Percentiles rank a stretch among this genome's conserved stretches.
phyloP scores from a whole-genome alignment of 2,888 invertebrate species.

The Danaus chrysippus region DNA sequence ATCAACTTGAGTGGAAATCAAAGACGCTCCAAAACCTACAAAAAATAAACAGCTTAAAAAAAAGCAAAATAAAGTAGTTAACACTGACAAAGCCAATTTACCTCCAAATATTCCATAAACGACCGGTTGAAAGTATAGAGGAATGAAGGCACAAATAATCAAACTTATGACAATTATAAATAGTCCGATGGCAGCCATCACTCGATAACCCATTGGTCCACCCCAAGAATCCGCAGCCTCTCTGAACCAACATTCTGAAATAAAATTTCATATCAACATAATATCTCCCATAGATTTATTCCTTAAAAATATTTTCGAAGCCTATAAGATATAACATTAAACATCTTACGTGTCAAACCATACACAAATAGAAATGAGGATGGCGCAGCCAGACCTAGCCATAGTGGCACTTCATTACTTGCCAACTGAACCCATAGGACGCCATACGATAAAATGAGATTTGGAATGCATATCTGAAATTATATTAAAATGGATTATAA shows the following conservation, averaged over 20 bases:
- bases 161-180: conserved; percentile 51
- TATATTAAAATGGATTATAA: background rate
- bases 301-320: background rate
- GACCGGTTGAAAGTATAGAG: conserved; percentile 51
- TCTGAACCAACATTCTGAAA: conserved; percentile 73
- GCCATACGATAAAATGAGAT: conserved; percentile 65
- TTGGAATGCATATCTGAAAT: conserved; percentile 63
- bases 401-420: conserved; percentile 53
- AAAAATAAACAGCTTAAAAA: conserved; percentile 27
- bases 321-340: background rate
- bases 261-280: background rate
- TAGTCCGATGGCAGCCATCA: conserved; percentile 61
- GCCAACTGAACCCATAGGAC: conserved; percentile 57
- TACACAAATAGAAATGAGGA: conserved; percentile 57
- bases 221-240: conserved; percentile 75
- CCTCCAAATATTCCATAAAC: conserved; percentile 65
- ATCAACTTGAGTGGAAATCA: conserved; percentile 71
- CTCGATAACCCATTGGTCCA: conserved; percentile 57
- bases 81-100: conserved; percentile 31
- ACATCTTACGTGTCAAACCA: conserved; percentile 64
- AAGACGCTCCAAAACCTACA: conserved; percentile 69
- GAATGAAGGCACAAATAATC: conserved; percentile 53
- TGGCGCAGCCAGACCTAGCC: conserved; percentile 61
- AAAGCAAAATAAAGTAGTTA: conserved; percentile 3
- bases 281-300: background rate